These are phyloP conservation scores for Ailurus styani DNA, from an alignment of 2,113 vertebrate species.

Conservation along the genomic window DNA sequence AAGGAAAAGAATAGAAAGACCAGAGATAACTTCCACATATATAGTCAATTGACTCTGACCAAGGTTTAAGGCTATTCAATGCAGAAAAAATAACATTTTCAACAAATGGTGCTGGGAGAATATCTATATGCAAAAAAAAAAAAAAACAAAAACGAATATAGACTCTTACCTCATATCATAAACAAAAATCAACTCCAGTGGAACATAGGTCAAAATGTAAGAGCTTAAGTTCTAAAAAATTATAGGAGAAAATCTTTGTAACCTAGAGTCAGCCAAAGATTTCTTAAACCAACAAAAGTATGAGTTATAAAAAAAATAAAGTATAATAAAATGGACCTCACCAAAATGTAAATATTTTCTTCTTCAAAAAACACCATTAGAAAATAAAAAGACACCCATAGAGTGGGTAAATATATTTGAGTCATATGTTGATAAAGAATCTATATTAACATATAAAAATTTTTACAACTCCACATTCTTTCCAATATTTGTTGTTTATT, in stretches of 20 bases:
- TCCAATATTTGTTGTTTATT: no score
- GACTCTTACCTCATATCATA: background rate
- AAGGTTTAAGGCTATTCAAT: background rate
- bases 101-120: background rate
- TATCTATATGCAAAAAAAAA: background rate
- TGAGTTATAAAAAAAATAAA: background rate
- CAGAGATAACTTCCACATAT: background rate
- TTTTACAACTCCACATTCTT: background rate
- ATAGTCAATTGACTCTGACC: background rate
- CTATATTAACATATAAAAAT: background rate
- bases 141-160: background rate
- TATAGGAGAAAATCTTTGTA: background rate
- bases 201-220: background rate
- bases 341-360: background rate
- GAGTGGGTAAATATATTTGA: background rate
- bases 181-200: background rate
- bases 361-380: background rate
- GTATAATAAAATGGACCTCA: background rate
- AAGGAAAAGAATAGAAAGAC: background rate
- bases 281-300: background rate
- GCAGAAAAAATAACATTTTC: background rate
- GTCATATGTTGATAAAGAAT: background rate
- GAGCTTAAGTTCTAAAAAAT: background rate
- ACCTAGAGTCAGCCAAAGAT: background rate
- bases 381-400: background rate